Conservation (phyloP, 1,140 invertebrate genomes). For the Drosophila arizonae region DNA sequence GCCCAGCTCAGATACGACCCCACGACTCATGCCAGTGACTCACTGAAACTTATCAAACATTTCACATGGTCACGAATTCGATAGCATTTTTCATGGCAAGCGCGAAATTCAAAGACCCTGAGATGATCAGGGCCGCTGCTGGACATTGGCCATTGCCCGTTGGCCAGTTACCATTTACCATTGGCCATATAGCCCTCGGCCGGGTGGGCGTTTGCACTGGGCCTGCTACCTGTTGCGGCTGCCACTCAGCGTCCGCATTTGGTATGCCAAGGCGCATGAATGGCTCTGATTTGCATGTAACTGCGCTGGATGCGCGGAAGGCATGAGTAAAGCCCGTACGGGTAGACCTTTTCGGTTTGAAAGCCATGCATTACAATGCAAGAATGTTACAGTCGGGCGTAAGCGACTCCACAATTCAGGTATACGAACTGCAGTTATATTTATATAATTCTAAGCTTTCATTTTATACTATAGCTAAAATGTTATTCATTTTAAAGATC, state of each 20-base stretch:
- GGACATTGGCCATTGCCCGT: slow-evolving; percentile 24
- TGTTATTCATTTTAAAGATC: too few relatives aligned
- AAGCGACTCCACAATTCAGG: too few relatives aligned
- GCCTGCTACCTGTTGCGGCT: slow-evolving; percentile 22
- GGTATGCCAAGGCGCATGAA: slow-evolving; percentile 27
- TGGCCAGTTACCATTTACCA: slow-evolving; percentile 12
- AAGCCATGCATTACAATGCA: slow-evolving; percentile 17
- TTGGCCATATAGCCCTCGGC: slow-evolving; percentile 36
- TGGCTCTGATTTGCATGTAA: slow-evolving; percentile 60
- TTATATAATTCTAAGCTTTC: too few relatives aligned
- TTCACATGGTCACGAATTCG: slow-evolving; percentile 59
- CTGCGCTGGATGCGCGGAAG: slow-evolving; percentile 16
- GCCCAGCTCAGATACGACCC: slow-evolving; percentile 13
- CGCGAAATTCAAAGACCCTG: slow-evolving; percentile 51
- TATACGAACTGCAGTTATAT: too few relatives aligned
- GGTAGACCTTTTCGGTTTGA: slow-evolving; percentile 14
- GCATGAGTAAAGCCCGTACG: slow-evolving; percentile 15
- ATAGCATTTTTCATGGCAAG: slow-evolving; percentile 21
- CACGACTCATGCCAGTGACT: slow-evolving; percentile 17
- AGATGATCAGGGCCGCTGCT: slow-evolving; percentile 68
- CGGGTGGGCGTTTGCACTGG: slow-evolving; percentile 15
- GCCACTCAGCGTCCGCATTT: slow-evolving; percentile 8
- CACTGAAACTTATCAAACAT: slow-evolving; percentile 27
- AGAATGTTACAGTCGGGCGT: not conserved
- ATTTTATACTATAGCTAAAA: too few relatives aligned